Conservation (phyloP, 1,140 invertebrate species). For the Zaprionus capensis region DNA sequence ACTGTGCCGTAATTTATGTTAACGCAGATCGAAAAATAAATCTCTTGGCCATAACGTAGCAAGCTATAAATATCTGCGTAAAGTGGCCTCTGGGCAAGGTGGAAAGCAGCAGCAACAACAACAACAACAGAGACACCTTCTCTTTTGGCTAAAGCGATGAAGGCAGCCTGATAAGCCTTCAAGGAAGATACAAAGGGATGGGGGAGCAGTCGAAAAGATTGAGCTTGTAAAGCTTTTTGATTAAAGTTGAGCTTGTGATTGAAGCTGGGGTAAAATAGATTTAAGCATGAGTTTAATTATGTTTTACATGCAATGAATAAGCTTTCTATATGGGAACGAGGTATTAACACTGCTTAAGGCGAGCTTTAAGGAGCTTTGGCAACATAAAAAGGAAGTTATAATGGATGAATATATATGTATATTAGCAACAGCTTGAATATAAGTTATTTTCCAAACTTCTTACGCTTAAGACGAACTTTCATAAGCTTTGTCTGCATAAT, state of each 20-base stretch:
- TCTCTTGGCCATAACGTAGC: conserved; percentile 58
- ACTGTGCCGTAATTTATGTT: conserved; percentile 68
- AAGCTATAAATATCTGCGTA: conserved; percentile 47
- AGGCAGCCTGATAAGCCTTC: conserved; percentile 21
- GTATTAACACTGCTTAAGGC: not conserved
- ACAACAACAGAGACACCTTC: conserved; percentile 2
- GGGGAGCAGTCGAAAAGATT: not conserved
- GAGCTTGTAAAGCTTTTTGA: not conserved
- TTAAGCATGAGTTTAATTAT: not conserved
- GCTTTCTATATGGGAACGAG: not conserved
- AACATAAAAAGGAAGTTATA: too few species aligned
- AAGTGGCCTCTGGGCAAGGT: conserved; percentile 39
- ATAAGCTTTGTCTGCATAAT: not conserved
- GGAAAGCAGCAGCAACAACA: conserved; percentile 13
- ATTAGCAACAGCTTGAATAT: too few species aligned
- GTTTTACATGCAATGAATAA: not conserved
- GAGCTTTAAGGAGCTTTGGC: not conserved
- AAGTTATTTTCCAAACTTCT: too few species aligned
- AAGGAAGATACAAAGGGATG: conserved; percentile 1
- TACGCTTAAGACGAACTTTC: not conserved
- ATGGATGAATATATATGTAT: too few species aligned
- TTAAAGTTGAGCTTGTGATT: not conserved
- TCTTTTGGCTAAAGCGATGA: conserved; percentile 16
- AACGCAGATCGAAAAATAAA: conserved; percentile 74
- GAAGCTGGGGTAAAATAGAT: not conserved